Evolutionary conservation across 2,797 vertebrate species (phyloP).

Genomic region (Gymnoscopelus braueri): DNA sequence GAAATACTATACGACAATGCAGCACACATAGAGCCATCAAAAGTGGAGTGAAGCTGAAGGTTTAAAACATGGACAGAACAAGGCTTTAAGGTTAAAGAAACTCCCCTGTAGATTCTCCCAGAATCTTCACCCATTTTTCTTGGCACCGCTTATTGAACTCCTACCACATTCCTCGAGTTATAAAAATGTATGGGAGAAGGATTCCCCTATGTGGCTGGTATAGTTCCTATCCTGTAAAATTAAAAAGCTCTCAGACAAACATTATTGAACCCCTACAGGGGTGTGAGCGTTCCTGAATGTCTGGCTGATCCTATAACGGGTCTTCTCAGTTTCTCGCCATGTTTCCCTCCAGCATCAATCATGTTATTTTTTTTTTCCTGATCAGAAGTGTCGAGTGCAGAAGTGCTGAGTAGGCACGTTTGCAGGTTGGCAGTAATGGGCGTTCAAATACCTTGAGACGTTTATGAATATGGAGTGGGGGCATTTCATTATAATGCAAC

Average conservation of each 20-base stretch:
- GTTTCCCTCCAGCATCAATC: constrained; percentile 56
- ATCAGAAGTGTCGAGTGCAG: constrained; percentile 24
- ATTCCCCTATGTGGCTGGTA: constrained; percentile 38
- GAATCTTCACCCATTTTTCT: constrained; percentile 49
- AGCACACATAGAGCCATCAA: no score
- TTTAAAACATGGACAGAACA: constrained; percentile 5
- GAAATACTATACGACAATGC: no score
- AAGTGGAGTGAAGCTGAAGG: no score
- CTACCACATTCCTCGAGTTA: constrained; percentile 44
- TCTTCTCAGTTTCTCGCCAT: constrained; percentile 46
- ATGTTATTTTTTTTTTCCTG: constrained; percentile 56
- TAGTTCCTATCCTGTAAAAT: constrained; percentile 62
- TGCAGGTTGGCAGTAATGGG: neutral
- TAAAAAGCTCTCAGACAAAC: constrained; percentile 69
- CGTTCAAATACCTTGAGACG: neutral
- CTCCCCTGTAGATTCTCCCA: constrained; percentile 20
- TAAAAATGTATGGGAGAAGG: constrained; percentile 42
- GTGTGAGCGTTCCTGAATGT: constrained; percentile 62
- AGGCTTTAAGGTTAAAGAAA: constrained; percentile 36
- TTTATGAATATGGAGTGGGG: neutral
- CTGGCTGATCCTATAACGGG: constrained; percentile 57
- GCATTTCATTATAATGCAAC: no score
- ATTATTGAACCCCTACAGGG: constrained; percentile 65
- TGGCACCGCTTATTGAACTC: constrained; percentile 54
- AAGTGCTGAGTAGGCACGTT: neutral